Conservation (phyloP, 2,113 vertebrate genomes). For the Thunnus thynnus region DNA sequence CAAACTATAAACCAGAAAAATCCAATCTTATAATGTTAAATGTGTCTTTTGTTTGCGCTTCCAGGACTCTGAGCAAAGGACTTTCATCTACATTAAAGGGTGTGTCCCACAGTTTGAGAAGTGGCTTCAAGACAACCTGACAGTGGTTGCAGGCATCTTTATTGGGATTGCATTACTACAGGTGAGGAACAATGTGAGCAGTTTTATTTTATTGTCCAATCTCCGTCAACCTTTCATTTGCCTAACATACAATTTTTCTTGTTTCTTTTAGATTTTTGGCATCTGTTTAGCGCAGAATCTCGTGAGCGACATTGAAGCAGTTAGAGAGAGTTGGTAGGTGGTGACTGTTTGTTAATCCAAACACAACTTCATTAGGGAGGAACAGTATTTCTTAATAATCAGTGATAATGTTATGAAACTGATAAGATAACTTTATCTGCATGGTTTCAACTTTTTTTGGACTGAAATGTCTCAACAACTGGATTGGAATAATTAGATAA, state of each 20-base stretch:
- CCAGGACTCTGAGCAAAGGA: constrained; percentile 96
- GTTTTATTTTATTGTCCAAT: not conserved
- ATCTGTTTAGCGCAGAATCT: constrained; percentile 99
- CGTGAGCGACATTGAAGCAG: constrained; percentile 98
- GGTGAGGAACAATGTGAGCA: constrained; percentile 79
- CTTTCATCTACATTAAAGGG: constrained; percentile 97
- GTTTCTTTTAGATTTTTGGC: constrained; percentile 92
- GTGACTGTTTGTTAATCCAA: not conserved
- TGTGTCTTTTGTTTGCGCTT: constrained; percentile 16
- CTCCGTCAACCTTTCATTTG: not conserved
- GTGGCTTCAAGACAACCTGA: constrained; percentile 98
- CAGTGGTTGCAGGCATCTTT: constrained; percentile 98
- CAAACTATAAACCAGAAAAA: not conserved
- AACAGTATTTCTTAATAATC: not conserved
- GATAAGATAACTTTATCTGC: too few species aligned
- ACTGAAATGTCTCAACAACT: not conserved
- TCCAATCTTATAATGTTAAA: not conserved
- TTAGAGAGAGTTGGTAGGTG: constrained; percentile 96
- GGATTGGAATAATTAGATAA: not conserved
- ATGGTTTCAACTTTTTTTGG: too few species aligned
- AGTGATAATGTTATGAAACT: not conserved
- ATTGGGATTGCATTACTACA: constrained; percentile 97
- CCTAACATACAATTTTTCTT: not conserved
- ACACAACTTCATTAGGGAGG: not conserved
- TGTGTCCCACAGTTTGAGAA: constrained; percentile 99